Base-by-base conservation (phyloP, 2,888 invertebrate species). In the Blastobasis lacticolella region DNA sequence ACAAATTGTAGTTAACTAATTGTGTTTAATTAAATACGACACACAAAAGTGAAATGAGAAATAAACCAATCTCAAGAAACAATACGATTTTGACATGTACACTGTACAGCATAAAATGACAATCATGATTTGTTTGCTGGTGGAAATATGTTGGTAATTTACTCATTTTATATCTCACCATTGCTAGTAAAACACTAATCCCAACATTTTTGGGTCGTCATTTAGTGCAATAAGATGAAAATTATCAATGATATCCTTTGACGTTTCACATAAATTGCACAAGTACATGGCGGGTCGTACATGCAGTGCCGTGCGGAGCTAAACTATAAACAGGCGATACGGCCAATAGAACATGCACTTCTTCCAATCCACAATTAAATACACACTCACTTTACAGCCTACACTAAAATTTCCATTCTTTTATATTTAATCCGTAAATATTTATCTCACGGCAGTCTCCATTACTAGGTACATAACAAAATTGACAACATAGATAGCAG, bases 401-500 rank as follows among this genome's bases (percentile, higher is more conserved):
- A 62, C 59, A 69, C 58, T 59, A 61, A 59, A 69, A 62, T 60
- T 66, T 79, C 86, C 89, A 89, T 88, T 62, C 70, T 50, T 59
- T 66, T 66, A 66, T 52, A n/a, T 59, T 59, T 71, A 85, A 83
- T 83, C 86, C 87, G 89, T 90, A 88, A 90, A 88, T 89, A 89
- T 89, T 90, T 91, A 90, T 90, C 88, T 85, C 88, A 83, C 84
- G 84, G 87, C 84, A 90, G 88, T 90, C 90, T 91, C 90, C 91
- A 91, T 91, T 91, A 89, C 67, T 75, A 63, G 73, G 78, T 83
- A 77, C 78, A 78, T 81, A 82, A 81, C 81, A 84, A 83, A 92
- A 92, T 93, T 93, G 93, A 93, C 93, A 93, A 92, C 91, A 91
- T 90, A 94, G 93, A 91, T 92, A 93, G 93, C 93, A 91, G 90